Conservation (phyloP, 2,888 invertebrate species). For the Dolomedes plantarius region DNA sequence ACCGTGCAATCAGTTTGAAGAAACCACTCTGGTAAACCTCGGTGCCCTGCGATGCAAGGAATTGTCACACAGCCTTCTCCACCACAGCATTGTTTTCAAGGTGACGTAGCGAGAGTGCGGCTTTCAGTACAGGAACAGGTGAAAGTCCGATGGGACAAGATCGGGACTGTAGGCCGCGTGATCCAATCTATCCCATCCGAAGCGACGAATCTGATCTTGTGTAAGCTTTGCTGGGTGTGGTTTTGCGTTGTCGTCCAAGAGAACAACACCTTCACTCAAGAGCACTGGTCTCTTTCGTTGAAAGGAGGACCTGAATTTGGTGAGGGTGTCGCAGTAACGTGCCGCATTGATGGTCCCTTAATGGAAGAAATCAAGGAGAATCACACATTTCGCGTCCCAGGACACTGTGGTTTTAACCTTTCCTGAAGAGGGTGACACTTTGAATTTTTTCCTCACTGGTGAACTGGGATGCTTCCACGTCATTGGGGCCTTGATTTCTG, state of each 20-base stretch:
- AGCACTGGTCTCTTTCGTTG: background rate
- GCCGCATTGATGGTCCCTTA: too few relatives aligned
- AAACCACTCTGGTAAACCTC: background rate
- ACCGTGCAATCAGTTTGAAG: background rate
- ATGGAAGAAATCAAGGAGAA: too few relatives aligned
- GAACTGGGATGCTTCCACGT: too few relatives aligned
- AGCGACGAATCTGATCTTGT: background rate
- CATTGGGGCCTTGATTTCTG: too few relatives aligned
- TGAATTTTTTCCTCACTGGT: too few relatives aligned
- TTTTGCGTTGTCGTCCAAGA: background rate
- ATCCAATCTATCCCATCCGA: constrained; percentile 5
- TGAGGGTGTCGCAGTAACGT: too few relatives aligned
- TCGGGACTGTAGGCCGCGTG: background rate
- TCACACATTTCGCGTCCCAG: background rate
- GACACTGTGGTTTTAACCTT: background rate
- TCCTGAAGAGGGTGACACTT: background rate
- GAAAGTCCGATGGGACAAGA: background rate
- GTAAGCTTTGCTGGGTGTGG: background rate
- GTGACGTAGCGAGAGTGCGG: background rate
- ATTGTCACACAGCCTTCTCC: background rate
- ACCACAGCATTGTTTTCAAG: background rate
- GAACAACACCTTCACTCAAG: background rate
- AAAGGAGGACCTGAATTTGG: too few relatives aligned
- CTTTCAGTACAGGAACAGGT: background rate
- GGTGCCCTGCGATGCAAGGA: background rate